Percentiles rank a stretch among this genome's conserved stretches.
Conservation (phyloP, 2,797 vertebrate genomes). For the Aselliscus stoliczkanus region DNA sequence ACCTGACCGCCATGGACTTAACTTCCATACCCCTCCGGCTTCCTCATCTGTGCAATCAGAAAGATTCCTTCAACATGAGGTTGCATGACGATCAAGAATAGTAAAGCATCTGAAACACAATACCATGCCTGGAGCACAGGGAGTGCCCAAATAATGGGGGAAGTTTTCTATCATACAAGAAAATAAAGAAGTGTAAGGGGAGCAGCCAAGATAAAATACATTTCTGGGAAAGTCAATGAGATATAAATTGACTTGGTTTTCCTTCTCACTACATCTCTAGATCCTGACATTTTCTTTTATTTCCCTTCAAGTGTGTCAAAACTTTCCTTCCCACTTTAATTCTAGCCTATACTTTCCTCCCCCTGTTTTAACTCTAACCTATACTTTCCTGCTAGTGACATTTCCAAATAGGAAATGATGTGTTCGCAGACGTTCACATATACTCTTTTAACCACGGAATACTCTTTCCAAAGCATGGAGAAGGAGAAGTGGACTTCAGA, state of each 20-base stretch:
- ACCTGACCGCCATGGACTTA: background rate
- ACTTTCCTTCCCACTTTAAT: background rate
- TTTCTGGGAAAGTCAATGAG: background rate
- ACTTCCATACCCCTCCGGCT: background rate
- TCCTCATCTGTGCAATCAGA: background rate
- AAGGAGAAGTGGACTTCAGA: background rate
- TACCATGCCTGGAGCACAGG: rapidly evolving
- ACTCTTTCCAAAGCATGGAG: background rate
- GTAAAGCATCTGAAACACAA: background rate
- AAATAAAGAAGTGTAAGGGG: no score
- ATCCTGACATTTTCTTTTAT: background rate
- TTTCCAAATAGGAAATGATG: background rate
- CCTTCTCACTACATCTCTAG: background rate
- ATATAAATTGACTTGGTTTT: background rate
- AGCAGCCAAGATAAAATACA: rapidly evolving
- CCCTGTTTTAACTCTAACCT: background rate
- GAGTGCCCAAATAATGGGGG: background rate
- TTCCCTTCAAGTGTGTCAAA: no score
- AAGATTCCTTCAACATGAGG: rapidly evolving
- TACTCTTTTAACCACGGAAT: background rate
- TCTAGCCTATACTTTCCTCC: background rate
- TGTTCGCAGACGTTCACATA: background rate
- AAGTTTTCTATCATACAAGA: background rate
- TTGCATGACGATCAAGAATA: rapidly evolving
- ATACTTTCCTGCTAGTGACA: background rate